Base-by-base conservation (phyloP, 2,113 vertebrate species). In the Malurus melanocephalus region DNA sequence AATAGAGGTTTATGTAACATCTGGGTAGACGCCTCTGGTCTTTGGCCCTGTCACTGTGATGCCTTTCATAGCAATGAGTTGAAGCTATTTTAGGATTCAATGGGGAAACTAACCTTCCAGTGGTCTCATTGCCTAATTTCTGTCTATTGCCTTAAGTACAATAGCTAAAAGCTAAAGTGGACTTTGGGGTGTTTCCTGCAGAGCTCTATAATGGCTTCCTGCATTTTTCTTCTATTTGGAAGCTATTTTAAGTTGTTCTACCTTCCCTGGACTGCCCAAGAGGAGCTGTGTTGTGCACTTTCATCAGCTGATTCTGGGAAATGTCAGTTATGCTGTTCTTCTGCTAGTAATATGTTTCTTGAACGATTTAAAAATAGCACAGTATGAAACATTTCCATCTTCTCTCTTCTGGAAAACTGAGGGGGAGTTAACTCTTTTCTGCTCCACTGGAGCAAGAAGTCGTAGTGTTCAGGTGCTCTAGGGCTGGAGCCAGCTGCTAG, bases 291-390 rank as follows among this genome's bases (percentile, higher is more conserved):
- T 48, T 90, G 74, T 90, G 93, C 86, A 84, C 74, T 94, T 91
- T 57, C 86, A 84, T 88, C 92, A 90, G 86, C 90, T 93, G 93
- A 91, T 90, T 89, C 88, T 88, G 90, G 92, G 93, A 95, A 95
- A 93, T 62, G 69, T 93, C 95, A 91, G 86, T 73, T 91, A 81
- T 65, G 85, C 85, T 86, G 77, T 92, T 92, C 89, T 95, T 49
- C 95, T 86, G 51, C 65, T 91, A 90, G 88, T 72, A 96, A 91
- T 88, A 75, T 7, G 2, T 92, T 95, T 91, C 90, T 94, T 93
- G 83, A 95, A 81, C n/a, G 1, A 88, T 86, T 90, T 95, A 95
- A 94, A 95, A 96, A 94, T 95, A 96, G 93, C 87, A 65, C 61
- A 55, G 83, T 59, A 90, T 84, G 92, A 93, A 93, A 93, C 88